A percentile compares a stretch with the other conserved stretches of the same genome.
Conservation (phyloP, 2,113 vertebrate species). For the Macrotus californicus region DNA sequence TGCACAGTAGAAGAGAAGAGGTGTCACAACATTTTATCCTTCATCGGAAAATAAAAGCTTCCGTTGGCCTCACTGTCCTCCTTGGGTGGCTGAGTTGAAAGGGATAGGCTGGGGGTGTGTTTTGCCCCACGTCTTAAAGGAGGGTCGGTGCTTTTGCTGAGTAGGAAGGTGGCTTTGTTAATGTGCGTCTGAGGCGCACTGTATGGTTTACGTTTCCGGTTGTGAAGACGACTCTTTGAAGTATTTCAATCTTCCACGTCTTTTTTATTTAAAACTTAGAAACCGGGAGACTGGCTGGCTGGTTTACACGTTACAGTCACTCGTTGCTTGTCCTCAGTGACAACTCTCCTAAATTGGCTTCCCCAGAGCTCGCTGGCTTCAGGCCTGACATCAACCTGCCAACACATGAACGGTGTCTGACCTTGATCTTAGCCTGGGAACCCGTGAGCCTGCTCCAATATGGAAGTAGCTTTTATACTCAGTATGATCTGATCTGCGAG, state of each 20-base stretch:
- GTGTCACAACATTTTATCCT: not conserved
- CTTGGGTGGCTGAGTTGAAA: not conserved
- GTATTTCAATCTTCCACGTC: not conserved
- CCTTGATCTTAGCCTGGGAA: slow-evolving; percentile 43
- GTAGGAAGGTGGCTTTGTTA: not conserved
- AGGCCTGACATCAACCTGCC: slow-evolving; percentile 46
- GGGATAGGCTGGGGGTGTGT: not conserved
- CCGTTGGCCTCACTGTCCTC: not conserved
- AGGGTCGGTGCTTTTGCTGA: not conserved
- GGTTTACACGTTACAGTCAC: not conserved
- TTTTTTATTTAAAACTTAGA: not conserved
- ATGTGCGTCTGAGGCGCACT: not conserved
- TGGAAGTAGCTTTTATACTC: slow-evolving; percentile 35
- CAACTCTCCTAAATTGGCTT: slow-evolving; percentile 44
- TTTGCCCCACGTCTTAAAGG: not conserved
- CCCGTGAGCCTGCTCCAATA: not conserved
- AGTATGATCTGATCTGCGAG: not conserved
- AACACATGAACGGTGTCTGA: not conserved
- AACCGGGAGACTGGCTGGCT: not conserved
- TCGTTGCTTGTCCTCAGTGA: slow-evolving; percentile 37
- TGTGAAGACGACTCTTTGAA: not conserved
- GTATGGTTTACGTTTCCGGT: not conserved
- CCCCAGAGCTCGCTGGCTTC: slow-evolving; percentile 46
- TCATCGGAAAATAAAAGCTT: not conserved
- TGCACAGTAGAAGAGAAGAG: not conserved